A percentile compares a stretch with the other conserved stretches of the same genome.
phyloP scores from a whole-genome alignment of 2,888 invertebrate species.

The Heliconius charithonia region DNA sequence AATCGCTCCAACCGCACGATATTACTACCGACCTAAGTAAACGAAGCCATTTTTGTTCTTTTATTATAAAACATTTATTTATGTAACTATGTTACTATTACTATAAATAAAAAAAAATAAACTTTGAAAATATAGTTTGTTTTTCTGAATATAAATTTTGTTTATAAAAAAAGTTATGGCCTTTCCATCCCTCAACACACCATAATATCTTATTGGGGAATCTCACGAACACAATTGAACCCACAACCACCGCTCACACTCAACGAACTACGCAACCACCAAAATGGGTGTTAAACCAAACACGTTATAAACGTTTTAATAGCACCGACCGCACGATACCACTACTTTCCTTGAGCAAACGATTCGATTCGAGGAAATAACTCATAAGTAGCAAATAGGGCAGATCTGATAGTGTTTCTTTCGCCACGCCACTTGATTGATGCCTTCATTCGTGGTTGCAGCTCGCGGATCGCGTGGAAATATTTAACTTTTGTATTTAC shows the following conservation, averaged over 20 bases:
- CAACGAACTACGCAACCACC: background rate
- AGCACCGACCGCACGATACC: slow-evolving; percentile 7
- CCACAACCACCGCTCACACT: background rate
- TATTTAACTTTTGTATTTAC: slow-evolving; percentile 19
- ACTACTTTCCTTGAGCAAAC: slow-evolving; percentile 51
- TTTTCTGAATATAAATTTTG: too few species aligned
- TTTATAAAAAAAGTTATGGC: too few species aligned
- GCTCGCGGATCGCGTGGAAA: slow-evolving; percentile 20
- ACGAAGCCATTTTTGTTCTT: background rate
- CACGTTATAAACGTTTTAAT: slow-evolving; percentile 23
- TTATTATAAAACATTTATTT: background rate
- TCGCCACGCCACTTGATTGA: slow-evolving; percentile 80
- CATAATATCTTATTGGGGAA: too few species aligned
- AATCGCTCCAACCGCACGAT: slow-evolving; percentile 18
- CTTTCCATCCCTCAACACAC: too few species aligned
- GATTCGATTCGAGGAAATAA: slow-evolving; percentile 77
- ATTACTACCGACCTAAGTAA: background rate
- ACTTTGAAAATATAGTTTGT: too few species aligned
- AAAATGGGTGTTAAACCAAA: background rate
- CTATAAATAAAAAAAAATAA: background rate
- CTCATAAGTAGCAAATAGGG: slow-evolving; percentile 78
- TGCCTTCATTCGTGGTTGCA: slow-evolving; percentile 68
- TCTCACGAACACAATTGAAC: background rate
- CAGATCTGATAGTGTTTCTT: slow-evolving; percentile 75
- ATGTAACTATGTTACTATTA: background rate